Evolutionary conservation across 2,797 vertebrate species (phyloP).

Genomic region (Coendou prehensilis): DNA sequence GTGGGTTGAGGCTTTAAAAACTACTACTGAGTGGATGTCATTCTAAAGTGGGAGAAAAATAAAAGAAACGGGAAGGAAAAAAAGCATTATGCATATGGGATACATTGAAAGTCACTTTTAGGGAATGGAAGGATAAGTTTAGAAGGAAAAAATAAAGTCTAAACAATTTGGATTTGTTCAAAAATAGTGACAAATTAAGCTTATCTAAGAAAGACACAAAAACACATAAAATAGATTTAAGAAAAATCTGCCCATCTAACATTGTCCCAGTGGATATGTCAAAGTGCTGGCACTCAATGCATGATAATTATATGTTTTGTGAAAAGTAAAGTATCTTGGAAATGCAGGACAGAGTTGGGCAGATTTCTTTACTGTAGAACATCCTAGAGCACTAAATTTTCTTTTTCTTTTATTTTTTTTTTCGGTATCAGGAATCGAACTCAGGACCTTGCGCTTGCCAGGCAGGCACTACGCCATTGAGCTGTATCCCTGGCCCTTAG

Average conservation of each 20-base stretch:
- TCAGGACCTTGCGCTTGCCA: too few relatives aligned
- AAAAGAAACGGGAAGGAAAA: not conserved
- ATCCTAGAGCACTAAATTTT: not conserved
- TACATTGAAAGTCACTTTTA: not conserved
- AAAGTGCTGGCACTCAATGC: not conserved
- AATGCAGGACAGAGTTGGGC: not conserved
- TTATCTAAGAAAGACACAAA: constrained; percentile 2
- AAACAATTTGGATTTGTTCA: constrained; percentile 17
- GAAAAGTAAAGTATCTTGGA: not conserved
- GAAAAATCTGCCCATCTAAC: not conserved
- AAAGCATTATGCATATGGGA: not conserved
- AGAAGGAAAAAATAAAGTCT: not conserved
- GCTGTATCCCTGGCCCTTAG: too few relatives aligned
- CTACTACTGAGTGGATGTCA: not conserved
- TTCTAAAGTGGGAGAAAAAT: not conserved
- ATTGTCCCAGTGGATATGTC: not conserved
- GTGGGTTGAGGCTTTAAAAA: constrained; percentile 24
- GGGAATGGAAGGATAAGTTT: not conserved
- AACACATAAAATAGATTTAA: not conserved
- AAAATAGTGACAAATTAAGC: not conserved
- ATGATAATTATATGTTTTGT: not conserved
- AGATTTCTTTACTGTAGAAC: not conserved
- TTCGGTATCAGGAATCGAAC: too few relatives aligned
- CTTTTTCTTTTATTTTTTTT: too few relatives aligned
- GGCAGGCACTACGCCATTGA: too few relatives aligned